A percentile compares a stretch with the other conserved stretches of the same genome.
phyloP scores from a whole-genome alignment of 2,113 vertebrate genomes.

The Mandrillus leucophaeus region DNA sequence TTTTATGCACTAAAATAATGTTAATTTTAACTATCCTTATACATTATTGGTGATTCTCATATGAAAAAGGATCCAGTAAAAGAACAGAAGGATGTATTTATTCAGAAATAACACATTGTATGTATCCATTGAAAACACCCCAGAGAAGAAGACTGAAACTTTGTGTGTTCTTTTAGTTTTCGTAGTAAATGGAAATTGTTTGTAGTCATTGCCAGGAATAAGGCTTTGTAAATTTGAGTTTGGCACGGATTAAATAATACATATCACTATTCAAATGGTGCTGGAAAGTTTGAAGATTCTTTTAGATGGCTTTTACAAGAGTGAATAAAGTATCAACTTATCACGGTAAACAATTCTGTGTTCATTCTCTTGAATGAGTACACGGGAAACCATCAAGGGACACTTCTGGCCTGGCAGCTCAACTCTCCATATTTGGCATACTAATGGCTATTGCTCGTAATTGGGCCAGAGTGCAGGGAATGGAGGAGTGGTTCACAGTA shows the following conservation, averaged over 20 bases:
- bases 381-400: not conserved
- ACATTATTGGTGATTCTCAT: not conserved
- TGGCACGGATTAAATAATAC: conserved; percentile 67
- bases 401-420: not conserved
- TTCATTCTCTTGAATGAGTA: not conserved
- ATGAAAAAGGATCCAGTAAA: conserved; percentile 48
- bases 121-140: conserved; percentile 65
- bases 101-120: conserved; percentile 56
- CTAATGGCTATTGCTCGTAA: not conserved
- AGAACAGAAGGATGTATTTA: conserved; percentile 49
- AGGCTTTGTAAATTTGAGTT: conserved; percentile 68
- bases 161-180: conserved; percentile 64
- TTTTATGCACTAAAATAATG: not conserved
- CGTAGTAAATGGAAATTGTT: conserved; percentile 84
- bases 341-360: not conserved
- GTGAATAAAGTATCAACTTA: conserved; percentile 48
- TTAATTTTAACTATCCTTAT: not conserved
- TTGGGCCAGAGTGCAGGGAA: not conserved
- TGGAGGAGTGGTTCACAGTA: not conserved
- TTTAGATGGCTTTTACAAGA: conserved; percentile 51
- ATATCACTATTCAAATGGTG: conserved; percentile 57
- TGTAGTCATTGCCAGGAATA: conserved; percentile 81
- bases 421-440: not conserved
- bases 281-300: conserved; percentile 59
- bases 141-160: conserved; percentile 68